phyloP scores from a whole-genome alignment of 2,888 invertebrate species.

The Pseudococcus viburni region DNA sequence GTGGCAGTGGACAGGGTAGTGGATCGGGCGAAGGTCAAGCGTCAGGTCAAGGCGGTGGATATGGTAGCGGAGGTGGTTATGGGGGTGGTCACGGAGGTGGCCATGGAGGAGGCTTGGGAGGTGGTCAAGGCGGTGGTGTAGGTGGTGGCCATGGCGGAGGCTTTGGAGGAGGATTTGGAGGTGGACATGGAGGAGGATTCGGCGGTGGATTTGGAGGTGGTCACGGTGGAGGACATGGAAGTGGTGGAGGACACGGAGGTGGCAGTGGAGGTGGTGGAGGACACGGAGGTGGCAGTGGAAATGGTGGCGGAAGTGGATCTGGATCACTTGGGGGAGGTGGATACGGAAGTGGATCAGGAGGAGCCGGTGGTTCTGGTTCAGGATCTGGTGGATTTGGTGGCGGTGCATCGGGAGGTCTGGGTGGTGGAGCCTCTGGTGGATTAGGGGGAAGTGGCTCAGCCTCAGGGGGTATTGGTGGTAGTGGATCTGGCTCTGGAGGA shows the following conservation, averaged over 20 bases:
- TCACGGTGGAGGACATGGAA: conserved; percentile 48
- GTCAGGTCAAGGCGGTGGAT: conserved; percentile 61
- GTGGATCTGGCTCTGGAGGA: conserved; percentile 48
- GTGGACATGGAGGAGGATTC: conserved; percentile 59
- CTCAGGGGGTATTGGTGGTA: conserved; percentile 34
- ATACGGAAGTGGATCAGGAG: conserved; percentile 47
- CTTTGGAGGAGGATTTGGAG: conserved; percentile 62
- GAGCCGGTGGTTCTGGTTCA: conserved; percentile 30
- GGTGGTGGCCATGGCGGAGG: conserved; percentile 57
- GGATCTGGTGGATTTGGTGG: conserved; percentile 55
- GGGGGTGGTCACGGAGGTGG: conserved; percentile 59
- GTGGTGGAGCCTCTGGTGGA: background rate
- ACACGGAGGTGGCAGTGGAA: conserved; percentile 68
- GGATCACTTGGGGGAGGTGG: conserved; percentile 59
- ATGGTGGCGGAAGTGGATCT: background rate
- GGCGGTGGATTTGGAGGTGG: conserved; percentile 58
- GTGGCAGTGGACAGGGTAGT: conserved; percentile 69
- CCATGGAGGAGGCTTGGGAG: conserved; percentile 40
- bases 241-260: conserved; percentile 51
- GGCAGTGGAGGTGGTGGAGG: conserved; percentile 65
- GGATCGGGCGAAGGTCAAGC: conserved; percentile 70
- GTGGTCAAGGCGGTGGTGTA: conserved; percentile 57
- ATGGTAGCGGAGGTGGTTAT: conserved; percentile 66
- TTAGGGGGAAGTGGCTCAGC: conserved; percentile 13
- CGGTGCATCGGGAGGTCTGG: conserved; percentile 33